Base-by-base conservation (phyloP, 2,888 invertebrate genomes). In the Plagodis pulveraria region DNA sequence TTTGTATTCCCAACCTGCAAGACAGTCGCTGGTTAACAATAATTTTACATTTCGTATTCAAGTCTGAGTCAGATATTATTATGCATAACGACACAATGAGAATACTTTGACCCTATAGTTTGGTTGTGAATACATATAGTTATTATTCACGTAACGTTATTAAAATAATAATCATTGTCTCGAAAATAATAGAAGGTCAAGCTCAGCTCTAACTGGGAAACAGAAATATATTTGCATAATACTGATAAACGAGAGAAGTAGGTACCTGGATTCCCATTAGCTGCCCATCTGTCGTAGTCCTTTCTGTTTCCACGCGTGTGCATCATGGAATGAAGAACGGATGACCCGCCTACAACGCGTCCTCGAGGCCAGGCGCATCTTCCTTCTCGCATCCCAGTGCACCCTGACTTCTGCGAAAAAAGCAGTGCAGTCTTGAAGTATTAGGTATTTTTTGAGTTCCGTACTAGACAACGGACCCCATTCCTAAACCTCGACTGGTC, bases 331-430 rank as follows among this genome's bases (percentile, higher is more conserved):
- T 95, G 95, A 22, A 95, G 85, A 2, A 93, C 89, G 49, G 94
- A 94, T 0, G 93, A 93, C 7, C 95, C 95, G 36, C 95, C 98
- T 0, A 98, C 90, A 0, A 97, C 96, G 73, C 96, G 96, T 0
- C 96, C 96, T 9, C 98, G 89, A 0, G 96, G 96, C 97, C 96
- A 97, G 73, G 96, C 96, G 82, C 97, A 97, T 40, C 95, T 93
- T 9, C 95, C 95, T 43, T 94, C 94, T 59, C 95, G 94, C 96
- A 97, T 96, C 6, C 95, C 97, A 62, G 95, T 84, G 67, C 97
- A 97, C 0, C 96, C 96, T 60, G 77, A 72, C 43, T 78, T 73
- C 80, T 93, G 84, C 8, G 69, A 76, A 60, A 56, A 56, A 41
- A 6, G 11, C 6, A 10, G n/a, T 33, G 6, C n/a, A 22, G 22